Conservation (phyloP, 2,888 invertebrate genomes). For the Lissonota sp. region DNA sequence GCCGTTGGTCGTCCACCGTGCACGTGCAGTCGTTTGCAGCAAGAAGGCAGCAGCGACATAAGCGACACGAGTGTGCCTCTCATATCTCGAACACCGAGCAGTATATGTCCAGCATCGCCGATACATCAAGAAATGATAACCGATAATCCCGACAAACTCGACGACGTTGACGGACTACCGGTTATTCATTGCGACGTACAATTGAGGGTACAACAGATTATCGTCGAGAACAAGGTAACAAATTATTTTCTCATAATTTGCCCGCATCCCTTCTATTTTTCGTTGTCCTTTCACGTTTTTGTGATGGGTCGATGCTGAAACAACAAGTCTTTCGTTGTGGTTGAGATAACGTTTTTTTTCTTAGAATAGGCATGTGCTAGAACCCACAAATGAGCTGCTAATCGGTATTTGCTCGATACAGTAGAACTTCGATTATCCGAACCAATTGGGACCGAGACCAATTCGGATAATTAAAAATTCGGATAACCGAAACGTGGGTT, state of each 20-base stretch:
- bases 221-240: conserved; percentile 90
- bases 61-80: conserved; percentile 83
- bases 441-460: no score
- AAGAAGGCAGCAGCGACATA: conserved; percentile 79
- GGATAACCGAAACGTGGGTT: no score
- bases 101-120: conserved; percentile 86
- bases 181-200: conserved; percentile 90
- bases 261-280: background rate
- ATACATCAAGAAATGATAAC: conserved; percentile 80
- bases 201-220: conserved; percentile 92
- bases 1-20: conserved; percentile 70
- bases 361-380: conserved; percentile 54
- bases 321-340: conserved; percentile 1
- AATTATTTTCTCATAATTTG: conserved; percentile 56
- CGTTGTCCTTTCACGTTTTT: background rate
- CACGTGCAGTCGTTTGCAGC: conserved; percentile 75
- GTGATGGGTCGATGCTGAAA: conserved; percentile 3
- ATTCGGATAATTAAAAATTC: no score
- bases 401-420: conserved; percentile 47
- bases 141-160: conserved; percentile 83
- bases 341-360: background rate
- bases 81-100: conserved; percentile 86
- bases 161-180: conserved; percentile 90
- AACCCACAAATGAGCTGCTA: conserved; percentile 36
- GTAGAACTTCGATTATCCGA: no score